A percentile compares a stretch with the other conserved stretches of the same genome.
These are phyloP conservation scores for Leptoteleia sp. DNA, from an alignment of 1,140 invertebrate genomes.

Conservation along the genomic window DNA sequence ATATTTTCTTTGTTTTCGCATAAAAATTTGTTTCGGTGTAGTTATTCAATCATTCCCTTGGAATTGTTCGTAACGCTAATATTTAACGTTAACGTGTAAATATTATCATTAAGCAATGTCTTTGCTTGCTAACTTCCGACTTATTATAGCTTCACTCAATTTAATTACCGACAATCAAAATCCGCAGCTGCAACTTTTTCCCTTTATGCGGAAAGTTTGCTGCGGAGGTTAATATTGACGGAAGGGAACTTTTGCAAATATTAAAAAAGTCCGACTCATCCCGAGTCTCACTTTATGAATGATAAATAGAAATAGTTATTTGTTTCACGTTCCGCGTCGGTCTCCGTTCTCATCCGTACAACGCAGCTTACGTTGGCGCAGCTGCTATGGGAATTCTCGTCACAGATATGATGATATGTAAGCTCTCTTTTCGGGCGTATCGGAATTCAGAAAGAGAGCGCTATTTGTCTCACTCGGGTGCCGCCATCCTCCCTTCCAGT, in stretches of 20 bases:
- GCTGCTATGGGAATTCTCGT: conserved; percentile 25
- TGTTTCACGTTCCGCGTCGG: neutral
- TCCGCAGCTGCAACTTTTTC: neutral
- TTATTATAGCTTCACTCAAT: conserved; percentile 4
- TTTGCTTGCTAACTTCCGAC: conserved; percentile 1
- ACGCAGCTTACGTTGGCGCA: conserved; percentile 6
- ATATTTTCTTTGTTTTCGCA: too few relatives aligned
- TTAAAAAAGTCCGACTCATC: conserved; percentile 5
- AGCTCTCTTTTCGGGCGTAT: conserved; percentile 17
- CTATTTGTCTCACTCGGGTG: conserved; percentile 19
- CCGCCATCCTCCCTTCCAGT: conserved; percentile 6
- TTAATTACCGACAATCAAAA: conserved; percentile 24
- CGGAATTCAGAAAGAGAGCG: conserved; percentile 21
- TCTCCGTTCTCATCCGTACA: neutral
- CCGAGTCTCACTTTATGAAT: neutral
- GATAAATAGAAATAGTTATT: neutral
- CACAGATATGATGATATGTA: conserved; percentile 30
- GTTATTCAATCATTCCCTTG: neutral
- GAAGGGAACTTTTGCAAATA: neutral
- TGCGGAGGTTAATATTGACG: neutral
- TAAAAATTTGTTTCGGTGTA: too few relatives aligned
- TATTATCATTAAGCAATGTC: neutral
- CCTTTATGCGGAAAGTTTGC: conserved; percentile 9
- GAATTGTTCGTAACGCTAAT: neutral
- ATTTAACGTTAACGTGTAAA: neutral